phyloP scores from a whole-genome alignment of 2,888 invertebrate species.

The Biston stratarius region DNA sequence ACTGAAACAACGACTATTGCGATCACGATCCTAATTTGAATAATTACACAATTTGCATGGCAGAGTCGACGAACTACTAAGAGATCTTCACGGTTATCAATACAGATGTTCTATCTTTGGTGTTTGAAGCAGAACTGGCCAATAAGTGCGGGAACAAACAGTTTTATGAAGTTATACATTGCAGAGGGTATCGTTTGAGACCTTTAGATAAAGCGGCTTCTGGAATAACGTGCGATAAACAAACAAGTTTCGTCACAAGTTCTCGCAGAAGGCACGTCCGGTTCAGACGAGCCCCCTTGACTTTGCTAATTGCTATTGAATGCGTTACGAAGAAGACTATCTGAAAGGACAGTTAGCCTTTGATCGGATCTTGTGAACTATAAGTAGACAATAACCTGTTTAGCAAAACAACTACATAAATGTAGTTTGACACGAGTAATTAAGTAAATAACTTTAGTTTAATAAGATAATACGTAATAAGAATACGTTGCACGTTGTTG shows the following conservation, averaged over 20 bases:
- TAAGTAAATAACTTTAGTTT: background rate
- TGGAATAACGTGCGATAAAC: slow-evolving; percentile 44
- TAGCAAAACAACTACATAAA: slow-evolving; percentile 15
- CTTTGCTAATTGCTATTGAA: slow-evolving; percentile 27
- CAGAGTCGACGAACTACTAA: slow-evolving; percentile 58
- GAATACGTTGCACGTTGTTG: too few relatives aligned
- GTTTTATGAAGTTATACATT: slow-evolving; percentile 65
- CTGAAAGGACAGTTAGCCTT: slow-evolving; percentile 14
- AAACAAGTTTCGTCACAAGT: slow-evolving; percentile 57
- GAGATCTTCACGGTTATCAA: slow-evolving; percentile 58
- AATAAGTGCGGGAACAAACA: slow-evolving; percentile 58
- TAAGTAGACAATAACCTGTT: slow-evolving; percentile 6
- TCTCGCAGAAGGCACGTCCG: slow-evolving; percentile 38
- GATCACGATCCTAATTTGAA: slow-evolving; percentile 45
- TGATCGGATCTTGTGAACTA: slow-evolving; percentile 11
- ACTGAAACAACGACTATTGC: slow-evolving; percentile 62
- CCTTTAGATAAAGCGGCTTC: slow-evolving; percentile 65
- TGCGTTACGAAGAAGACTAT: slow-evolving; percentile 2
- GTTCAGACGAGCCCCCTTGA: slow-evolving; percentile 69
- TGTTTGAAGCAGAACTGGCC: slow-evolving; percentile 66
- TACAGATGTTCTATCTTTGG: slow-evolving; percentile 51
- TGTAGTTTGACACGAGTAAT: slow-evolving; percentile 1
- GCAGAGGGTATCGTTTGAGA: slow-evolving; percentile 66
- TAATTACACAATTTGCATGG: slow-evolving; percentile 53
- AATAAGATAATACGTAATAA: too few relatives aligned